Percentiles rank a stretch among this genome's conserved stretches.
Evolutionary conservation across 2,888 invertebrate species (phyloP).

Genomic region (Atherix ibis): DNA sequence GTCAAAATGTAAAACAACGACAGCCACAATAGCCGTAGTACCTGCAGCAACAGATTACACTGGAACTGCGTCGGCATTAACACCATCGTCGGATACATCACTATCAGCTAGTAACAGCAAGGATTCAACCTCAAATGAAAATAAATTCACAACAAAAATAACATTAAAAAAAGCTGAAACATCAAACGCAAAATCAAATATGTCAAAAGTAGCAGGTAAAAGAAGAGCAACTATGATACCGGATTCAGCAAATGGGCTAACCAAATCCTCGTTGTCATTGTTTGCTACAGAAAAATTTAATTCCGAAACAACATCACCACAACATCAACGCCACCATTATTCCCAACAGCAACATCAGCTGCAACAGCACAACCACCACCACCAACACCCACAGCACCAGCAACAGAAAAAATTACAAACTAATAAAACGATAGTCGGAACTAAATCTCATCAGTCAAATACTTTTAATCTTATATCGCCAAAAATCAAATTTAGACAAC

Average conservation of each 20-base stretch:
- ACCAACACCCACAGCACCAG: background rate
- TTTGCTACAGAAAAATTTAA: too few relatives aligned
- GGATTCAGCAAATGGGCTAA: too few relatives aligned
- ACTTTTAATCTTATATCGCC: too few relatives aligned
- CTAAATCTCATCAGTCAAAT: constrained; percentile 4
- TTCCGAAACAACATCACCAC: background rate
- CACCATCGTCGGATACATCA: background rate
- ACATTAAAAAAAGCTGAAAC: background rate
- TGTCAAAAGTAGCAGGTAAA: too few relatives aligned
- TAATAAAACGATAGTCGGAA: constrained; percentile 6
- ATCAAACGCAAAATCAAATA: too few relatives aligned
- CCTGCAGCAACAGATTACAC: background rate
- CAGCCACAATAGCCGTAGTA: background rate
- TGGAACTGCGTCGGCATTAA: background rate
- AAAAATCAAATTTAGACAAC: background rate
- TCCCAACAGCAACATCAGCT: background rate
- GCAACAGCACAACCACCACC: background rate
- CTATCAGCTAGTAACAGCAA: background rate
- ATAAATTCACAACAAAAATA: background rate
- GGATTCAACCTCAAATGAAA: too few relatives aligned
- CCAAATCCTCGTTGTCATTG: too few relatives aligned
- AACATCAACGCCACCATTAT: too few relatives aligned
- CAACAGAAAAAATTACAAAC: background rate
- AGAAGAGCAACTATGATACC: too few relatives aligned
- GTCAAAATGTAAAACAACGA: background rate